Evolutionary conservation across 2,797 vertebrate species (phyloP).

Genomic region (Notoglanidium macrostoma): DNA sequence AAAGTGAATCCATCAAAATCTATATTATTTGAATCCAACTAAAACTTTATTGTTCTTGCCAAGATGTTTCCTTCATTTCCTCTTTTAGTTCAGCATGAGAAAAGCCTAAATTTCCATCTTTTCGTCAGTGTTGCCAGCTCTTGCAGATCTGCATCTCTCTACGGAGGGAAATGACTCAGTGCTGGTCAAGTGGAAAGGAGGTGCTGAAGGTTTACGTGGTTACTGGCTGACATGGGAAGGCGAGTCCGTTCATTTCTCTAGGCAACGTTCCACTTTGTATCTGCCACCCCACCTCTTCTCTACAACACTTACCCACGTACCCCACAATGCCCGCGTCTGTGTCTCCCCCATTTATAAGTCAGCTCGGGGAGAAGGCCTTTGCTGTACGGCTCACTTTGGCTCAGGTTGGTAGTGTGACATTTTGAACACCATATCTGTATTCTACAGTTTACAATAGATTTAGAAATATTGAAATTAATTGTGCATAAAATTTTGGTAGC

Average conservation of each 20-base stretch:
- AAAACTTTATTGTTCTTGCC: constrained; percentile 29
- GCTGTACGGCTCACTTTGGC: constrained; percentile 74
- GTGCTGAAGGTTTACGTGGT: constrained; percentile 67
- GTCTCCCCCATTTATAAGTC: constrained; percentile 79
- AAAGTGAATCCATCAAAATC: constrained; percentile 46
- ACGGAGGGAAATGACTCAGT: constrained; percentile 75
- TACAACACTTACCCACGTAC: constrained; percentile 72
- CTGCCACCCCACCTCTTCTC: constrained; percentile 73
- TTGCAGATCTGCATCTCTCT: constrained; percentile 77
- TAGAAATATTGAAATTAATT: background rate
- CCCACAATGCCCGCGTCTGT: constrained; percentile 73
- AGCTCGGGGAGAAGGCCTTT: constrained; percentile 76
- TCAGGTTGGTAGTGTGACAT: constrained; percentile 63
- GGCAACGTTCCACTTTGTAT: constrained; percentile 68
- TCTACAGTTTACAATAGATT: background rate
- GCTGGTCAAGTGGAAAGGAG: constrained; percentile 75
- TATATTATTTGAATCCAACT: constrained; percentile 29
- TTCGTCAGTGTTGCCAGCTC: constrained; percentile 71
- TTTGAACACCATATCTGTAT: background rate
- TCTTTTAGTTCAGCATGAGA: background rate
- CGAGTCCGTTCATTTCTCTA: constrained; percentile 39
- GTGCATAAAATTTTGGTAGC: background rate
- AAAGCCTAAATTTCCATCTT: constrained; percentile 26
- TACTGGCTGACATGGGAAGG: constrained; percentile 82
- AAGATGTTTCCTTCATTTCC: background rate